Base-by-base conservation (phyloP, 2,797 vertebrate genomes). In the Paguma larvata region DNA sequence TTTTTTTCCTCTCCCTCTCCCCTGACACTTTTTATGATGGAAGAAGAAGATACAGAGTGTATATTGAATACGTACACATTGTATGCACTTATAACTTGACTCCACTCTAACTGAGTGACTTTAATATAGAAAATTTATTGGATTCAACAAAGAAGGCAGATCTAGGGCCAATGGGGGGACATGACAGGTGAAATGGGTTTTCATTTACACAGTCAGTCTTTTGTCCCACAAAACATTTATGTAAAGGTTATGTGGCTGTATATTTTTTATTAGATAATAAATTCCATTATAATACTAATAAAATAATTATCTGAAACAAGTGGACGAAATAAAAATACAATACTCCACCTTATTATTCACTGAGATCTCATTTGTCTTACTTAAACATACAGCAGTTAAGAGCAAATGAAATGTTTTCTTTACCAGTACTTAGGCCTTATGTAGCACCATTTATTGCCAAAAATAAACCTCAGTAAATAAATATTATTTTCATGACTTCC, bases 381-480 rank as follows among this genome's bases (percentile, higher is more conserved):
- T 70, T 53, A 7, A 21, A 53, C 9, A 59, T 46, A 51, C 0
- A 89, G 12, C 14, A 65, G 70, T 51, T 95, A 25, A 83, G 32
- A 77, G 86, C 2, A 65, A 6, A 91, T 27, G 51, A 72, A 53
- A 78, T 62, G 25, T 44, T 83, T 38, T 95, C 44, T 77, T 89
- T 51, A 83, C 75, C 19, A 78, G 41, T 92, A 90, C 78, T 48
- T 89, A 67, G 48, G 38, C 34, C 89, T 90, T 84, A 8, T 67
- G 85, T 72, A 34, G 19, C 92, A 34, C 5, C 38, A 59, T 89
- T 65, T 96, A 86, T 59, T 89, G 32, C 75, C 59, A 70, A 82
- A 86, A 89, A 89, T 85, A 93, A 89, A 46, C 4, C 89, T 87
- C 51, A 94, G 75, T 51, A 83, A 30, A 72, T 80, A 79, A 63